A percentile compares a stretch with the other conserved stretches of the same genome.
phyloP scores from a whole-genome alignment of 2,888 invertebrate genomes.

The Drymonia ruficornis region DNA sequence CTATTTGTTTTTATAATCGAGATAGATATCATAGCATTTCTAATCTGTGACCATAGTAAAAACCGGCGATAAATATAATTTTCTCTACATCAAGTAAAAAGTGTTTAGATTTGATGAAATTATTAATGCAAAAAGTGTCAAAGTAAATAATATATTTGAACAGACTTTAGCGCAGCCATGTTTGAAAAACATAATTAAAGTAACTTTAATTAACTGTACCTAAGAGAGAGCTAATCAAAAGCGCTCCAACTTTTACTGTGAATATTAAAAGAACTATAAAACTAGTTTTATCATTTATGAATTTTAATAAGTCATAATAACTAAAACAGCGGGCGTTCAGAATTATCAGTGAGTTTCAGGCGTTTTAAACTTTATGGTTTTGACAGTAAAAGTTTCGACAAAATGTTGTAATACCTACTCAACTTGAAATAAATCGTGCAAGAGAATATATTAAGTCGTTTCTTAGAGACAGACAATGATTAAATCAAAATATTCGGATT shows the following conservation, averaged over 20 bases:
- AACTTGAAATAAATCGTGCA: background rate
- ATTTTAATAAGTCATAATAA: slow-evolving; percentile 31
- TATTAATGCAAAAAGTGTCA: too few relatives aligned
- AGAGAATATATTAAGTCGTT: background rate
- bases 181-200: background rate
- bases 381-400: slow-evolving; percentile 8
- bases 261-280: slow-evolving; percentile 24
- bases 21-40: too few relatives aligned
- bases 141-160: too few relatives aligned
- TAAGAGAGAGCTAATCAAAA: background rate
- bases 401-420: slow-evolving; percentile 9
- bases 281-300: slow-evolving; percentile 32
- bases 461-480: background rate
- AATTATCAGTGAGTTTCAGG: slow-evolving; percentile 23
- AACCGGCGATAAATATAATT: too few relatives aligned
- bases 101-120: too few relatives aligned
- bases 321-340: slow-evolving; percentile 12
- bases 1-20: too few relatives aligned
- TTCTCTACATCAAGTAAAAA: too few relatives aligned
- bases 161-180: background rate
- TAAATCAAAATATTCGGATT: too few relatives aligned
- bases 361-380: slow-evolving; percentile 9
- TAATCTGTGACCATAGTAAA: too few relatives aligned
- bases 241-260: slow-evolving; percentile 5
- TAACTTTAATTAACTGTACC: background rate